Percentiles rank a stretch among this genome's conserved stretches.
These are phyloP conservation scores for Microctonus brassicae DNA, from an alignment of 2,888 invertebrate species.

Conservation along the genomic window DNA sequence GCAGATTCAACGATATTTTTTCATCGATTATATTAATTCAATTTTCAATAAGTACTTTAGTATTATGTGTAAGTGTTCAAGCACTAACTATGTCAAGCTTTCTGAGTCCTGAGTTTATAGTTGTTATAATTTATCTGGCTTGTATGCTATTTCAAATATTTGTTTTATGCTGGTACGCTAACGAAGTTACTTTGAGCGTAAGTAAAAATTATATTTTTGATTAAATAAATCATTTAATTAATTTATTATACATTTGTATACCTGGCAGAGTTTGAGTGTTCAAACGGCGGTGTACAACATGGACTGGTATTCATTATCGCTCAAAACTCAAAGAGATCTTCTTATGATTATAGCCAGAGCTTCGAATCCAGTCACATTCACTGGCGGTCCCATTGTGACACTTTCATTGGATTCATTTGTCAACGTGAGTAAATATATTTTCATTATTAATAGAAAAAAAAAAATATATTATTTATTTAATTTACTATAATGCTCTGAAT, in stretches of 20 bases:
- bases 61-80: conserved; percentile 18
- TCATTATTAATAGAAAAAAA: not conserved
- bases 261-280: not conserved
- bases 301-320: not conserved
- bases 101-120: conserved; percentile 14
- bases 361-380: not conserved
- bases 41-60: conserved; percentile 11
- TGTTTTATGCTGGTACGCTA: conserved; percentile 56
- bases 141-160: conserved; percentile 44
- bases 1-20: no score
- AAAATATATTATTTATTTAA: not conserved
- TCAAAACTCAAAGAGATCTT: not conserved
- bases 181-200: conserved; percentile 52
- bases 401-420: not conserved
- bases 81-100: conserved; percentile 6
- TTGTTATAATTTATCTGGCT: not conserved
- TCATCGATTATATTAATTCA: no score
- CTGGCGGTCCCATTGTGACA: not conserved
- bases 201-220: not conserved
- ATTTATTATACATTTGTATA: no score
- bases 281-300: not conserved
- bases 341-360: not conserved
- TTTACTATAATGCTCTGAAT: no score
- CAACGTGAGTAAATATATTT: not conserved
- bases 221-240: not conserved